These are phyloP conservation scores for Cladorhizidae sp. DNA, from an alignment of 37 sponge, comb jelly and placozoan species.

Conservation along the genomic window DNA sequence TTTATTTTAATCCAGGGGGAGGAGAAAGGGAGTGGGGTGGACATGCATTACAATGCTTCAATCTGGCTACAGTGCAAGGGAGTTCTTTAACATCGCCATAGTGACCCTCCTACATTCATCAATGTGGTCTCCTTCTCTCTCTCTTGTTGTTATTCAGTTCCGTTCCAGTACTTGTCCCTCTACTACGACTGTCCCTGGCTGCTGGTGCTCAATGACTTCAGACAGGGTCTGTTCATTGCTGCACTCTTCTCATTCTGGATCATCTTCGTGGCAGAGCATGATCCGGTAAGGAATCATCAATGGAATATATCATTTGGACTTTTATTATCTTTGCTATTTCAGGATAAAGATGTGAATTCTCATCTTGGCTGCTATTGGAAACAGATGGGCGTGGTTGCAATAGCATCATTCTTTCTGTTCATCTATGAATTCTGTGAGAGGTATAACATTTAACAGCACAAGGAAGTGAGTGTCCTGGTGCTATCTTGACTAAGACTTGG, in stretches of 20 bases:
- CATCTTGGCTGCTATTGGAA: slow-evolving; percentile 62
- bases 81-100: too few relatives aligned
- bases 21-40: background rate
- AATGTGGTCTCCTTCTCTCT: too few relatives aligned
- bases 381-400: slow-evolving; percentile 39
- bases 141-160: slow-evolving; percentile 33
- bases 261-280: slow-evolving; percentile 68
- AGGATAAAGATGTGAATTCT: slow-evolving; percentile 21
- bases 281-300: background rate
- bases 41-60: background rate
- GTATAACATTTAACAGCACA: too few relatives aligned
- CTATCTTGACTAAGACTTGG: background rate
- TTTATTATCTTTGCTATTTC: background rate
- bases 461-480: background rate
- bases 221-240: slow-evolving; percentile 60
- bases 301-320: too few relatives aligned
- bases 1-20: background rate
- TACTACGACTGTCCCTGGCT: slow-evolving; percentile 73
- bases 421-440: slow-evolving; percentile 87
- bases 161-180: slow-evolving; percentile 57
- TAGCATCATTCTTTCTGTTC: slow-evolving; percentile 49
- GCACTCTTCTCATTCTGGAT: slow-evolving; percentile 72
- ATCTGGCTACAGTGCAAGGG: too few relatives aligned
- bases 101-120: too few relatives aligned
- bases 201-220: slow-evolving; percentile 68